These are phyloP conservation scores for Melanostigma gelatinosum DNA, from an alignment of 2,113 vertebrate genomes.

Conservation along the genomic window DNA sequence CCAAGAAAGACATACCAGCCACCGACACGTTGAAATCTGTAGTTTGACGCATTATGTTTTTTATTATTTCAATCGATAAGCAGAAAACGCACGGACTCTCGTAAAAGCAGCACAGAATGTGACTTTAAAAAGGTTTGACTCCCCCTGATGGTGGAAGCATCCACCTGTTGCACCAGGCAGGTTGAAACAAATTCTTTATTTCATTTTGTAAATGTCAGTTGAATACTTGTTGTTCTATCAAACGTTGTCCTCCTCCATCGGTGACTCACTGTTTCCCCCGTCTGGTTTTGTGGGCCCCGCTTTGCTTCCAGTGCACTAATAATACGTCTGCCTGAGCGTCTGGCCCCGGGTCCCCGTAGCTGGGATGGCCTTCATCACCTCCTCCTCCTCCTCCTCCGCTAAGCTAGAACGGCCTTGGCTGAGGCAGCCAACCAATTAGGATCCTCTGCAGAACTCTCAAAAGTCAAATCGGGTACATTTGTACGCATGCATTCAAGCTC, in stretches of 20 bases:
- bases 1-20: background rate
- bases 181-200: conserved; percentile 35
- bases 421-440: conserved; percentile 42
- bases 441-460: conserved; percentile 15
- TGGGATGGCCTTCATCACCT: conserved; percentile 34
- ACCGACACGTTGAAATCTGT: background rate
- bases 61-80: background rate
- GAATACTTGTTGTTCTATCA: conserved; percentile 13
- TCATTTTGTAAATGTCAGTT: conserved; percentile 9
- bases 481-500: conserved; percentile 5
- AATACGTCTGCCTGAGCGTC: conserved; percentile 48
- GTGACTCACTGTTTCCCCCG: conserved; percentile 59
- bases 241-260: conserved; percentile 1
- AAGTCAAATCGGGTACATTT: conserved; percentile 17
- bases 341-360: conserved; percentile 46
- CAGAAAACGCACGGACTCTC: background rate
- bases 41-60: background rate
- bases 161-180: conserved; percentile 41
- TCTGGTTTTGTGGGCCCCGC: conserved; percentile 35
- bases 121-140: conserved; percentile 10
- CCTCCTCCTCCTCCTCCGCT: conserved; percentile 13
- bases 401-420: conserved; percentile 9
- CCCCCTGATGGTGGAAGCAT: conserved; percentile 18
- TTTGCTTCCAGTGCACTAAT: conserved; percentile 52
- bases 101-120: background rate